Evolutionary conservation across 2,888 invertebrate genomes (phyloP).

Genomic region (Gerris lacustris): DNA sequence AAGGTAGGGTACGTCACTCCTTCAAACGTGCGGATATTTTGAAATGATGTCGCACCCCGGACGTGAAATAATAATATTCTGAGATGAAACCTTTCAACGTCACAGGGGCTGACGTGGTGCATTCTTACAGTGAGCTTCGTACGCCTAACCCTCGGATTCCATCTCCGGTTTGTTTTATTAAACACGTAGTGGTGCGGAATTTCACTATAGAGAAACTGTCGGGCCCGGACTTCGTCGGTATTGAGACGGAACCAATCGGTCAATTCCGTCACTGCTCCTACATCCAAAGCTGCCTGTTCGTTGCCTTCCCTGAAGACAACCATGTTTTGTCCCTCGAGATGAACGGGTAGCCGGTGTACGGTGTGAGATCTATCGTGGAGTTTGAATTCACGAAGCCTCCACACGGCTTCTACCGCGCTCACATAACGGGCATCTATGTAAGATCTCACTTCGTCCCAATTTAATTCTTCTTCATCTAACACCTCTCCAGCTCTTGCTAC

Average conservation of each 20-base stretch:
- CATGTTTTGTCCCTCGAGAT: background rate
- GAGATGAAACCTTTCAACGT: background rate
- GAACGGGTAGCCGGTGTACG: background rate
- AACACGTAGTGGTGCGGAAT: background rate
- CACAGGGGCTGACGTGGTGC: background rate
- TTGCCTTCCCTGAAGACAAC: background rate
- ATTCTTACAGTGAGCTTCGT: background rate
- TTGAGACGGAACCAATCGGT: background rate
- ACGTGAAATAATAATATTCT: background rate
- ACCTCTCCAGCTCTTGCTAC: background rate
- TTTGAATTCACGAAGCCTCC: slow-evolving; percentile 1
- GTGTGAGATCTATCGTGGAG: slow-evolving; percentile 1
- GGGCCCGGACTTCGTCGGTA: background rate
- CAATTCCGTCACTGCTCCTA: background rate
- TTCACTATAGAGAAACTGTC: background rate
- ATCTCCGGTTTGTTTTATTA: background rate
- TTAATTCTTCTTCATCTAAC: background rate
- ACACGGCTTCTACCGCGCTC: background rate
- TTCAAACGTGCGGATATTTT: background rate
- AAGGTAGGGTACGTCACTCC: background rate
- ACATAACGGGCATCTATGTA: background rate
- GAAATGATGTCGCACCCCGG: background rate
- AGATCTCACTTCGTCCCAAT: background rate
- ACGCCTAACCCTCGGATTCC: background rate
- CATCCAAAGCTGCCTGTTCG: background rate